Base-by-base conservation (phyloP, 2,797 vertebrate genomes). In the Acanthopagrus latus region DNA sequence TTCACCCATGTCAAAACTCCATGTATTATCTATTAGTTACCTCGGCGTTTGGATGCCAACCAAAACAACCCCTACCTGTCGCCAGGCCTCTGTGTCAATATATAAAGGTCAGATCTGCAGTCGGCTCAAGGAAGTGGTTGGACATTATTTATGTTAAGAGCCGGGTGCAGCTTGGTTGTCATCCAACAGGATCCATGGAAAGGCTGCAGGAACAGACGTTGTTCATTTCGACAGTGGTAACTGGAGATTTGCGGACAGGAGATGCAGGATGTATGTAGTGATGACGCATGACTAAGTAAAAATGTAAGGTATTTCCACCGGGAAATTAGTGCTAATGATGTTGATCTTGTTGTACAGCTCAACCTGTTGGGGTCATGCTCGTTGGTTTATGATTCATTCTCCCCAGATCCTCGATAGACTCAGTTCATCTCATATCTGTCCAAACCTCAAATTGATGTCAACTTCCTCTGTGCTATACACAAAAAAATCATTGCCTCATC, bases 131-230 rank as follows among this genome's bases (percentile, higher is more conserved):
- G 87, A 88, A 86, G 57, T 74, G 65, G 64, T 72, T 71, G 20
- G 20, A 79, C 54, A 57, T 80, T 84, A 87, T 90, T 88, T 88
- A 84, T 81, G 72, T 78, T n/a, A 7, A 58, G 69, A 67, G 50
- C 58, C 56, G 65, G 66, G 47, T 64, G 52, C 23, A 62, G 63
- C 64, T 72, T 43, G 33, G 71, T 64, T 77, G 41, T 76, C 74
- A 76, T 84, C 72, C 62, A 75, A 54, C 55, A 68, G 33, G 75
- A 79, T 68, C 38, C 46, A 63, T 29, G 41, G 47, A 81, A 78
- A 76, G 29, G 23, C 68, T 44, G 43, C 48, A 64, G 55, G 47
- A 27, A 72, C 48, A 64, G 12, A 55, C n/a, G 47, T 50, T 62
- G 43, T 44, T 63, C 52, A 51, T 78, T 48, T 71, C 3, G 12